Conservation (phyloP, 2,797 vertebrate species). For the Danio aesculapii region DNA sequence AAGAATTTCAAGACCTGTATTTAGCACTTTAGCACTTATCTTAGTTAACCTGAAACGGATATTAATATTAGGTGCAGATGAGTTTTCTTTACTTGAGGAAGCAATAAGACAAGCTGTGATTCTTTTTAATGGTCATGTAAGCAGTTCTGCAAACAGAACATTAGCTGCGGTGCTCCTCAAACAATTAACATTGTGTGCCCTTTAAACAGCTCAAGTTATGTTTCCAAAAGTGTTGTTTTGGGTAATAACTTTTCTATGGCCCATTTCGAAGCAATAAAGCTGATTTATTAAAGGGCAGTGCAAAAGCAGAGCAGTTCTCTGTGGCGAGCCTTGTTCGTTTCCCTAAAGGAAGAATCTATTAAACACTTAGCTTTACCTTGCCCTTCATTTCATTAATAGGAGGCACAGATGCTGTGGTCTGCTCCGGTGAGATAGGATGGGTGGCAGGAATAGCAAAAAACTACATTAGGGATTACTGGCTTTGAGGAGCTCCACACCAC, state of each 20-base stretch:
- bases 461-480: conserved; percentile 52
- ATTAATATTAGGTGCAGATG: background rate
- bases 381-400: conserved; percentile 54
- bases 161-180: conserved; percentile 14
- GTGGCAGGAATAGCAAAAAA: conserved; percentile 42
- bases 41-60: background rate
- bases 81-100: background rate
- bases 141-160: conserved; percentile 22
- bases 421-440: conserved; percentile 48
- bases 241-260: conserved; percentile 33
- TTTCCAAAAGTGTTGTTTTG: conserved; percentile 26
- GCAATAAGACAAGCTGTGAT: background rate
- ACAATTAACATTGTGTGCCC: conserved; percentile 20
- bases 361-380: conserved; percentile 43
- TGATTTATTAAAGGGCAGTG: conserved; percentile 37
- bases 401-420: conserved; percentile 46
- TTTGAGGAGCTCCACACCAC: conserved; percentile 32
- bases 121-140: conserved; percentile 11
- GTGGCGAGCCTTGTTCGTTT: conserved; percentile 14
- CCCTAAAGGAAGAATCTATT: conserved; percentile 46
- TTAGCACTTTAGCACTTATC: background rate
- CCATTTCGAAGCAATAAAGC: conserved; percentile 43
- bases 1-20: background rate
- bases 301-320: conserved; percentile 10
- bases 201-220: conserved; percentile 28